phyloP scores from a whole-genome alignment of 2,797 vertebrate genomes.

The Geotrypetes seraphini region DNA sequence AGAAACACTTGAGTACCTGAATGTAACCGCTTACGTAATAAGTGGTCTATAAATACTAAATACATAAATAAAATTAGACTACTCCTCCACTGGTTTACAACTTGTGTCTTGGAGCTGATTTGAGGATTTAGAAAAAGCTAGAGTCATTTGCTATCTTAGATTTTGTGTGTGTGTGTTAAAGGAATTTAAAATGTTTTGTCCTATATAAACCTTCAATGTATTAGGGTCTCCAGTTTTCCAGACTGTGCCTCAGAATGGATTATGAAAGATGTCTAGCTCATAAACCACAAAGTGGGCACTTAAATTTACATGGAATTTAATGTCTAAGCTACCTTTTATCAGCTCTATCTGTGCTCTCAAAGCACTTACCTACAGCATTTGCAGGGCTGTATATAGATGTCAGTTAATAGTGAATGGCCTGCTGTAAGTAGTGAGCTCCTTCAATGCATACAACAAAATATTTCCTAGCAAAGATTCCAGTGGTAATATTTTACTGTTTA shows the following conservation, averaged over 20 bases:
- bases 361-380: constrained; percentile 28
- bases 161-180: too few species aligned
- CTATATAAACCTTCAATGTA: too few species aligned
- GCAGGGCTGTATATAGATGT: constrained; percentile 13
- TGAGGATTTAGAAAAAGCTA: too few species aligned
- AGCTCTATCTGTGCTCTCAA: constrained; percentile 11
- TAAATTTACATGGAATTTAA: constrained; percentile 38
- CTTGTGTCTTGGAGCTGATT: too few species aligned
- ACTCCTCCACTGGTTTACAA: too few species aligned
- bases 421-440: constrained; percentile 24
- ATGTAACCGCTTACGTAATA: too few species aligned
- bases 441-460: constrained; percentile 30
- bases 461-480: constrained; percentile 41
- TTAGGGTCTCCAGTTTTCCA: too few species aligned
- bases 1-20: too few species aligned
- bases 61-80: too few species aligned
- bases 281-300: constrained; percentile 36
- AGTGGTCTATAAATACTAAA: too few species aligned
- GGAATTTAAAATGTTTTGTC: too few species aligned
- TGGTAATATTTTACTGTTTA: constrained; percentile 59
- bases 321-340: constrained; percentile 35
- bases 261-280: constrained; percentile 29
- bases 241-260: constrained; percentile 32
- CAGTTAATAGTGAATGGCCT: constrained; percentile 38
- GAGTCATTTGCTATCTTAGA: too few species aligned